Evolutionary conservation across 2,113 vertebrate genomes (phyloP).

Genomic region (Cheirogaleus medius): DNA sequence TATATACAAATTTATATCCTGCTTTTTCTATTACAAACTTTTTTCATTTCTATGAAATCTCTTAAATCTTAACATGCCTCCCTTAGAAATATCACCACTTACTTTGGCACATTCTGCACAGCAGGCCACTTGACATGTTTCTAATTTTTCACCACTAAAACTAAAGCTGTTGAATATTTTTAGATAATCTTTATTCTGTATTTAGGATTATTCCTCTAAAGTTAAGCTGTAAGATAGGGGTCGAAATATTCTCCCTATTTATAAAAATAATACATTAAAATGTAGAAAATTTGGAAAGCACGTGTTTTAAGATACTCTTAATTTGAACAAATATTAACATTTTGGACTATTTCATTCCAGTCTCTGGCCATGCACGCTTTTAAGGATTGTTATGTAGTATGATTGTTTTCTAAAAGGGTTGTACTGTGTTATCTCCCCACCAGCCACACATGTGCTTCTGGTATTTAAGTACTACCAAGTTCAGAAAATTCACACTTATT

Average conservation of each 20-base stretch:
- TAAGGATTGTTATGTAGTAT: background rate
- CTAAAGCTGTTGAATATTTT: background rate
- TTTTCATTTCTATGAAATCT: background rate
- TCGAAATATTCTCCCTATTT: background rate
- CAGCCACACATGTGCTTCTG: background rate
- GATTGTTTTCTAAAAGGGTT: background rate
- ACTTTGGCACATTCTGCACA: background rate
- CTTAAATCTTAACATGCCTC: background rate
- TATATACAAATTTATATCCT: background rate
- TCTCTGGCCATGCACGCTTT: background rate
- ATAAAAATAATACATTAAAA: conserved; percentile 18
- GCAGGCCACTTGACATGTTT: background rate
- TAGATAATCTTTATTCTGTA: conserved; percentile 18
- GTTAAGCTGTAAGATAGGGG: background rate
- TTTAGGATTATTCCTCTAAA: conserved; percentile 32
- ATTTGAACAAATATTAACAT: background rate
- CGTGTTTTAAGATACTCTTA: background rate
- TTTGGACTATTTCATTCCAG: background rate
- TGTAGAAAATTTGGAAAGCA: background rate
- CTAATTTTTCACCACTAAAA: conserved; percentile 23
- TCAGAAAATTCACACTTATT: background rate
- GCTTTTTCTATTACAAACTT: background rate
- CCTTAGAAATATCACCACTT: background rate
- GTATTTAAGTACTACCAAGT: background rate
- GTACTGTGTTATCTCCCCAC: background rate